Evolutionary conservation across 2,113 vertebrate species (phyloP).

Genomic region (Orientallactaga bullata): DNA sequence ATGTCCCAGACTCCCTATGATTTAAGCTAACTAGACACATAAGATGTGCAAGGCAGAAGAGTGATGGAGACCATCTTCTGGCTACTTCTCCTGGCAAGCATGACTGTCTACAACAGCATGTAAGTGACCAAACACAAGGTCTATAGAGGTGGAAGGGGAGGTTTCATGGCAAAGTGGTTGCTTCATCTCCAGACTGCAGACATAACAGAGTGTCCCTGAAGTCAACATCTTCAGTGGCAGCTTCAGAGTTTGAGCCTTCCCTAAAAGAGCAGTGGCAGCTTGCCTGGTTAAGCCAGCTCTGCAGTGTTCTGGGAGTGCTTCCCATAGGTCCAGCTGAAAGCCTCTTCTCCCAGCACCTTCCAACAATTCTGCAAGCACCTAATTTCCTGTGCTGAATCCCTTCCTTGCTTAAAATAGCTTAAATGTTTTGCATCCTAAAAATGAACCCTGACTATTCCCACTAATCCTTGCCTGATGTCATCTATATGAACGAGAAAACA

Average conservation of each 20-base stretch:
- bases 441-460: slow-evolving; percentile 55
- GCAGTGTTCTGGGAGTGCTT: background rate
- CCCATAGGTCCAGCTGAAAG: background rate
- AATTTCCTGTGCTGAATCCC: slow-evolving; percentile 51
- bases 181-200: slow-evolving; percentile 36
- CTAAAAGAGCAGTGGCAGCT: background rate
- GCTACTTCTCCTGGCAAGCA: background rate
- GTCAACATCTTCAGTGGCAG: background rate
- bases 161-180: background rate
- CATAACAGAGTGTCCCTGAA: background rate
- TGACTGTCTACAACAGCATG: background rate
- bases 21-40: background rate
- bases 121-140: background rate
- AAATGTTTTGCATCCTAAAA: slow-evolving; percentile 63
- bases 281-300: background rate
- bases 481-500: slow-evolving; percentile 58
- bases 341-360: slow-evolving; percentile 26
- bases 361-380: slow-evolving; percentile 7
- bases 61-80: background rate
- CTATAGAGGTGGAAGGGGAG: background rate
- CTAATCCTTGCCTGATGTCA: slow-evolving; percentile 55
- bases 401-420: slow-evolving; percentile 69
- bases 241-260: background rate
- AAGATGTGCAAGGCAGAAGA: slow-evolving; percentile 5
- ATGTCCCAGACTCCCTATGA: slow-evolving; percentile 28